Base-by-base conservation (phyloP, 2,888 invertebrate species). In the Aporophyla lueneburgensis region DNA sequence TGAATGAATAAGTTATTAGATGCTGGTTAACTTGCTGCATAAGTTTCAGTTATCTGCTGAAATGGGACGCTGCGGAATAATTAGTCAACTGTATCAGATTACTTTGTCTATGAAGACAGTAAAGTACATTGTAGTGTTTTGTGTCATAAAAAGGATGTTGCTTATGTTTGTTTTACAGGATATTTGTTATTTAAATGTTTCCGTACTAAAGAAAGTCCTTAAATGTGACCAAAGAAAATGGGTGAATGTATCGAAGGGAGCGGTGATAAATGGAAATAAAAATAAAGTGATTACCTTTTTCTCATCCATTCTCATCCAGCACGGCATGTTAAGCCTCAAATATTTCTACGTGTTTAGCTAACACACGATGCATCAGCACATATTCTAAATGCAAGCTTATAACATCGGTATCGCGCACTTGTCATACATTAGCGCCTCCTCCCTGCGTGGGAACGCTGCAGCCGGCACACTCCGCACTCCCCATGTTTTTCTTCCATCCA, bases 401-500 rank as follows among this genome's bases (percentile, higher is more conserved):
- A 74, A 58, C 74, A 62, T 74, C 53, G 78, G 75, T 46, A 71
- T 71, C 69, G 65, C 61, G 67, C 58, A 65, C 72, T 74, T 49
- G 21, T 70, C 73, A 75, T 84, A 81, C 61, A 78, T 82, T 56
- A 81, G 19, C 59, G 24, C 46, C 65, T 78, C 61, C 63, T 54
- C 67, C 58, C 71, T 21, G 79, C 82, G 87, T 87, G 87, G 85
- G 86, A 87, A 63, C 69, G 2, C 43, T 72, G 78, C 87, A 87
- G 83, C 86, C 77, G 87, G 56, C 66, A n/a, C 66, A n/a, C 62
- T 61, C 66, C 40, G 24, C 46, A 46, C 74, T 63, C 72, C 59
- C 33, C n/a, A 70, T 87, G 83, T 87, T 87, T 81, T 87, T 80
- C 78, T 86, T 87, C 67, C 77, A 87, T 83, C 76, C 66, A 69